Base-by-base conservation (phyloP, 2,113 vertebrate species). In the Vimba vimba region DNA sequence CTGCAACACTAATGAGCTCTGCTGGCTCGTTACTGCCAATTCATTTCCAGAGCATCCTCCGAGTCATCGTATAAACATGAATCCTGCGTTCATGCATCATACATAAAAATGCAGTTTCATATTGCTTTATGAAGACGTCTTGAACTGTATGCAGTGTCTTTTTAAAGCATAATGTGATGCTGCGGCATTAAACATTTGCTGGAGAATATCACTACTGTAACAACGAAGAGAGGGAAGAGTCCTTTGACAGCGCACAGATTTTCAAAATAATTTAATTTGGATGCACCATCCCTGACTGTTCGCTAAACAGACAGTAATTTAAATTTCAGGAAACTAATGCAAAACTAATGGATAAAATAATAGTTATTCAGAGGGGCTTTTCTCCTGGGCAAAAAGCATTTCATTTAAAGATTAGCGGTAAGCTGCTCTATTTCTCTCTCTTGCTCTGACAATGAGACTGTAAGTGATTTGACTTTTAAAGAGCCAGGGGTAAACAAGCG, bases 381-480 rank as follows among this genome's bases (percentile, higher is more conserved):
- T 81, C 80, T 75, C 62, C 60, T 47, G 71, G 25, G 74, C 64
- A 73, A 76, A 71, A 66, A 30, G 62, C 55, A 86, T 85, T 88
- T 83, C 45, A 83, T 89, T 88, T 89, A 88, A 87, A 89, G 82
- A 88, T 88, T 87, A 87, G 83, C 64, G 36, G 57, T 87, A 83
- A 85, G 79, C 75, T 78, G 86, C 78, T 86, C 85, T 85, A 68
- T 71, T 81, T 82, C 4, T 78, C 68, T 39, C 64, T 82, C 47
- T 66, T 21, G 33, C 74, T 47, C 10, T 84, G 39, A 69, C 73
- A 85, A 79, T 88, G 52, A 45, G 66, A 75, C 84, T 74, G 79
- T 47, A 90, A 87, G 68, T 57, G 55, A 81, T 89, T 86, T 88
- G 76, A 71, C 74, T 79, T 79, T 89, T 82, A 62, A 81, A 86